Evolutionary conservation across 2,797 vertebrate species (phyloP), one percentile per base, ranked within the genome.

Genomic region (Acanthurus leucopareius): DNA sequence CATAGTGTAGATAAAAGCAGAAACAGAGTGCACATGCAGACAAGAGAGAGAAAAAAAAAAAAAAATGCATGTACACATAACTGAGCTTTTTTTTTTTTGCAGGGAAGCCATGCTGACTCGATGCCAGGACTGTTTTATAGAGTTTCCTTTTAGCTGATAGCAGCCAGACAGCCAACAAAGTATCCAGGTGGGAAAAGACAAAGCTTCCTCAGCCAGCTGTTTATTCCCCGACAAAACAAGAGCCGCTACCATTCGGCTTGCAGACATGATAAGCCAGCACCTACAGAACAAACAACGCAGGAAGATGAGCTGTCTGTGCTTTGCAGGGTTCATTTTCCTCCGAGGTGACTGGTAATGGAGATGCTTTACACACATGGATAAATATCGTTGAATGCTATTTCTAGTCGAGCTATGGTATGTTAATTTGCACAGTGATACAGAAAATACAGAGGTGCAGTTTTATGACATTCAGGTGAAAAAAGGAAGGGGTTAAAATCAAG

Each of bases 151-250:
- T 59, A 57, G 79, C 70, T 79, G 58, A 87, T 62, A 49, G 73
- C 74, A 86, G 68, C 51, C 68, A 73, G 73, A 52, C 73, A 83
- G 69, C 73, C 61, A 68, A 69, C 74, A 79, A 60, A 78, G 66
- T 51, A 75, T 83, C 83, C 90, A 90, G 77, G 69, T 79, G 85
- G 84, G 88, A 82, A 78, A 53, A 79, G 52, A 79, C 77, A 73
- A 78, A 72, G 75, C 73, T 7, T 83, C 47, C 69, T 66, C 57
- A 62, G 68, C 64, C 74, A 84, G 84, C 83, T 80, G 86, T 87
- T 87, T 73, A 52, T 65, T 40, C 49, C 54, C 62, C 5, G 62
- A 71, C 57, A 80, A 68, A 83, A 69, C 44, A 80, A 16, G 51
- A 79, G 49, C 48, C 32, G 35, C 19, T 69, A 62, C 75, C 71